phyloP scores from a whole-genome alignment of 2,113 vertebrate species.

The Macaca mulatta region DNA sequence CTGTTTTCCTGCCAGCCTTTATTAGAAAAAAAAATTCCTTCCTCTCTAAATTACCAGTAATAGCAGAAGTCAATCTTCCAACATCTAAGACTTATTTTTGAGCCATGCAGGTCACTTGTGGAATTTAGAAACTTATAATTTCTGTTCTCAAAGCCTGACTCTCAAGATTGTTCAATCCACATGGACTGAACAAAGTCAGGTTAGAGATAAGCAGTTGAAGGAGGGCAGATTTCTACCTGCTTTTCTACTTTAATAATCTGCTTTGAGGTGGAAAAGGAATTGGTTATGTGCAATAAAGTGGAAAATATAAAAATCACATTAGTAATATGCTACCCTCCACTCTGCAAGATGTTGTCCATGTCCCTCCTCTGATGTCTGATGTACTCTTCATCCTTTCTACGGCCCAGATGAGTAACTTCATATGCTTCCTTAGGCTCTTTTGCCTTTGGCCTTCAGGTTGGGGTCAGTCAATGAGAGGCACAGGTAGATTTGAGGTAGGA shows the following conservation, averaged over 20 bases:
- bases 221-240: neutral
- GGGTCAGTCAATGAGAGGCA: neutral
- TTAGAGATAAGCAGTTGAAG: neutral
- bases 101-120: neutral
- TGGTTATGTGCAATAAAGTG: neutral
- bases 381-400: neutral
- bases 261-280: neutral
- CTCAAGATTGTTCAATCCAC: neutral
- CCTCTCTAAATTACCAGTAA: neutral
- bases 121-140: neutral
- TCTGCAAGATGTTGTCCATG: neutral
- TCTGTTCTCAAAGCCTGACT: neutral
- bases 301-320: neutral
- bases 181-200: neutral
- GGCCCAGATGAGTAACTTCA: neutral
- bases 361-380: neutral
- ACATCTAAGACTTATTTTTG: neutral
- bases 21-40: neutral
- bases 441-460: neutral
- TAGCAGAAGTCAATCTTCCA: neutral
- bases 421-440: neutral
- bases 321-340: neutral
- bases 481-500: neutral
- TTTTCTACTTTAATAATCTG: neutral
- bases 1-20: neutral